These are phyloP conservation scores for Polyodon spathula DNA, from an alignment of 2,113 vertebrate species.

Conservation along the genomic window DNA sequence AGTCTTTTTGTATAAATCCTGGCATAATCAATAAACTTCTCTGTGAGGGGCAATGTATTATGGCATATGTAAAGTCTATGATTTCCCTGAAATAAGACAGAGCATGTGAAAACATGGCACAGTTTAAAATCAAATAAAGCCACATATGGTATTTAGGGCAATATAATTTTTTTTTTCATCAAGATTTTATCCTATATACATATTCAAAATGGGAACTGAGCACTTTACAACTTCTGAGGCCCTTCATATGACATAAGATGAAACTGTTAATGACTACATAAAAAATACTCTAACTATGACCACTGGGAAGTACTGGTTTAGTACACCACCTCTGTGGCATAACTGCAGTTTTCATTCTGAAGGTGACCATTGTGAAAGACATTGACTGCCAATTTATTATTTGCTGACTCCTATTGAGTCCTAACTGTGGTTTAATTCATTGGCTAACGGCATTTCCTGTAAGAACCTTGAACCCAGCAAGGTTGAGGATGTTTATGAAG, in stretches of 20 bases:
- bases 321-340: neutral
- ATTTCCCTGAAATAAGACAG: neutral
- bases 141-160: too few species aligned
- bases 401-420: neutral
- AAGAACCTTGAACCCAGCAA: neutral
- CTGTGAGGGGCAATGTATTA: neutral
- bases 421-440: neutral
- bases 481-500: neutral
- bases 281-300: too few species aligned
- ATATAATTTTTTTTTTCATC: too few species aligned
- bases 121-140: neutral
- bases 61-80: neutral
- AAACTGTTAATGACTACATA: too few species aligned
- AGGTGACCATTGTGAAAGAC: neutral
- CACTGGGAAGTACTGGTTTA: too few species aligned
- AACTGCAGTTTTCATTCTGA: neutral
- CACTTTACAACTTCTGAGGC: too few species aligned
- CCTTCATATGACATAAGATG: too few species aligned
- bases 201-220: too few species aligned
- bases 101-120: neutral
- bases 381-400: neutral
- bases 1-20: constrained; percentile 5
- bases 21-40: neutral
- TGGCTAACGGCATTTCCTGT: neutral
- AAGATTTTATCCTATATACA: too few species aligned